Base-by-base conservation (phyloP, 64 coral and sea anemone species). In the Anthopleura sola region DNA sequence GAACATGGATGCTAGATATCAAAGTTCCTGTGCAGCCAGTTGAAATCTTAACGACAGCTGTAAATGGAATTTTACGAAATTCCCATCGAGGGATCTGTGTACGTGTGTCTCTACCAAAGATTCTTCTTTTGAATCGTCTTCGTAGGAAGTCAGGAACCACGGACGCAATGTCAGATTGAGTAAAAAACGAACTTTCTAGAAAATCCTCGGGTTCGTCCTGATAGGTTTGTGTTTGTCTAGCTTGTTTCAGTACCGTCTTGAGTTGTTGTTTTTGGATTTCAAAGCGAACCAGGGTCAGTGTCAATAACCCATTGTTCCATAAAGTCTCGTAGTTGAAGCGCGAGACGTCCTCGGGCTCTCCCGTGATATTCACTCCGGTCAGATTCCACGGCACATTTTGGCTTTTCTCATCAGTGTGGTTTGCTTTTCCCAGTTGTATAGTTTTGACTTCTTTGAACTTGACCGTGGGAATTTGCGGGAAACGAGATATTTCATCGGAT, bases 1-100 rank as follows among this genome's bases (percentile, higher is more conserved):
- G 84, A 18, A 97, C 90, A 55, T 97, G 94, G 17, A 84, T 68
- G 11, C 71, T 24, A 0, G 94, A 92, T 4, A 97, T 97, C 5
- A 97, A 36, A 12, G 66, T 97, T 11, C 94, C 94, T 0, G 86
- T 97, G 20, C 94, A 97, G 7, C 94, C 94, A 21, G 94, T 97
- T 0, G 91, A 92, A 14, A 97, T 84, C 44, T 81, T 83, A 1
- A 97, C 94, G 48, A 90, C 68, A 1, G 90, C 83, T 6, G 86
- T 87, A 68, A 93, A 97, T 14, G 94, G 94, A 74, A 78, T 57
- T 23, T 55, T 56, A 21, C 85, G 91, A 23, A 49, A 56, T 37
- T 83, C 66, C 23, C 71, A 55, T 21, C 17, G 23, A 24, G 84
- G 39, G 36, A 97, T 75, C 24, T 36, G 24, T 19, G 86, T 71